Conservation (phyloP, 2,797 vertebrate species). For the Chaenodraco wilsoni region DNA sequence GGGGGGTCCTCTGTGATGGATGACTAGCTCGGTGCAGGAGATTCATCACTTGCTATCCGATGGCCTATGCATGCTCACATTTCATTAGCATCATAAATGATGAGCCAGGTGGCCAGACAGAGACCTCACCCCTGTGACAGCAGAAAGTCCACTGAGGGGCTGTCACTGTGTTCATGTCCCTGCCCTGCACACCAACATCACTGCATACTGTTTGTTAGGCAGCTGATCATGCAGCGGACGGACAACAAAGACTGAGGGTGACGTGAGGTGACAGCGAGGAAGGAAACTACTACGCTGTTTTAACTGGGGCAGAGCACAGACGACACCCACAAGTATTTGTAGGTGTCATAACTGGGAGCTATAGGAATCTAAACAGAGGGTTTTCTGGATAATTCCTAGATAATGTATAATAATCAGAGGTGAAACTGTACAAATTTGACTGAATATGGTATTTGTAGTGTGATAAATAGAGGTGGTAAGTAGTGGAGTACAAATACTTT, state of each 20-base stretch:
- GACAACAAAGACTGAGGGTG: constrained; percentile 39
- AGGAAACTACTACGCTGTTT: constrained; percentile 40
- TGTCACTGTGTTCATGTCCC: constrained; percentile 50
- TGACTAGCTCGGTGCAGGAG: constrained; percentile 59
- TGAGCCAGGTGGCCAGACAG: constrained; percentile 67
- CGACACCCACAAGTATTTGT: constrained; percentile 7
- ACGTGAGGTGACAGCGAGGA: constrained; percentile 40
- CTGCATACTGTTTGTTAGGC: constrained; percentile 14
- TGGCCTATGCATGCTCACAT: constrained; percentile 66
- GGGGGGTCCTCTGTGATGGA: constrained; percentile 67
- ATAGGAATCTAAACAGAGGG: neutral
- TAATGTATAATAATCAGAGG: neutral
- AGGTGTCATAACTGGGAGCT: constrained; percentile 1
- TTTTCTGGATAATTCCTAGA: neutral
- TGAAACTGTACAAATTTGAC: constrained; percentile 7
- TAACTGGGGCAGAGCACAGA: constrained; percentile 16
- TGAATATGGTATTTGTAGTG: constrained; percentile 3
- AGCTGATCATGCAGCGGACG: constrained; percentile 32
- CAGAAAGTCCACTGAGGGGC: constrained; percentile 39
- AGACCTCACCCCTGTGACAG: constrained; percentile 60
- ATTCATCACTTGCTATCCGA: constrained; percentile 76
- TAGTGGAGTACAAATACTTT: too few species aligned
- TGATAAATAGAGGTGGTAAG: too few species aligned
- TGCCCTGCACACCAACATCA: constrained; percentile 41
- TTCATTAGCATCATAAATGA: constrained; percentile 81